Percentiles rank a stretch among this genome's conserved stretches.
Conservation (phyloP, 2,113 vertebrate species). For the Narcine bancroftii region DNA sequence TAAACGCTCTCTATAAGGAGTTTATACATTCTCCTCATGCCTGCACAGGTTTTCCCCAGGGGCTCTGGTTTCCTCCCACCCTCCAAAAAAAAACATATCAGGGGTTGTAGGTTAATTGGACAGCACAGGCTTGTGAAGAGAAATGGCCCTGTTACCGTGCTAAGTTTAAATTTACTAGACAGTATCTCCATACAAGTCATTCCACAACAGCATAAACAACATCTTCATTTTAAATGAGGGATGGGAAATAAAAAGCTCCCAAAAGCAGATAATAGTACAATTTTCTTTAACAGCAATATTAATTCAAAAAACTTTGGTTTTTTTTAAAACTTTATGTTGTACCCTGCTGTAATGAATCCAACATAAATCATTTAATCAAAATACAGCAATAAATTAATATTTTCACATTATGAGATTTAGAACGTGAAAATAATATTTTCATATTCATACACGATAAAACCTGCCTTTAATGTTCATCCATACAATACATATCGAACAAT, state of each 20-base stretch:
- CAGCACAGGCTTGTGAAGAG: too few relatives aligned
- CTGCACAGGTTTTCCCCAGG: too few relatives aligned
- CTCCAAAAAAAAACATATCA: too few relatives aligned
- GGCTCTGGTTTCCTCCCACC: too few relatives aligned
- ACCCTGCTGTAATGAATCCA: too few relatives aligned
- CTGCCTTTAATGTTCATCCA: slow-evolving; percentile 1
- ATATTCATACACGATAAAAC: not conserved
- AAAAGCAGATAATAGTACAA: not conserved
- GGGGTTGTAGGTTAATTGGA: too few relatives aligned
- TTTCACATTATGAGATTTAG: not conserved
- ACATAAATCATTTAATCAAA: not conserved
- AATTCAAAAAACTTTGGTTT: not conserved
- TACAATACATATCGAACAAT: not conserved
- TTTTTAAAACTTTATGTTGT: too few relatives aligned
- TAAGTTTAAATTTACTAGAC: too few relatives aligned
- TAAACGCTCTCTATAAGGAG: too few relatives aligned
- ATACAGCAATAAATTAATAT: not conserved
- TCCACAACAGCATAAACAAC: not conserved
- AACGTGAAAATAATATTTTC: not conserved
- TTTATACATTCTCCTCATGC: too few relatives aligned
- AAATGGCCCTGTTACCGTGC: too few relatives aligned
- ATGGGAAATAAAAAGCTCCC: not conserved
- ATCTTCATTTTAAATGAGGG: not conserved
- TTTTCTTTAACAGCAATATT: not conserved
- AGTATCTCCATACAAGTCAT: not conserved